phyloP scores from a whole-genome alignment of 2,797 vertebrate species.

The Tachyglossus aculeatus region DNA sequence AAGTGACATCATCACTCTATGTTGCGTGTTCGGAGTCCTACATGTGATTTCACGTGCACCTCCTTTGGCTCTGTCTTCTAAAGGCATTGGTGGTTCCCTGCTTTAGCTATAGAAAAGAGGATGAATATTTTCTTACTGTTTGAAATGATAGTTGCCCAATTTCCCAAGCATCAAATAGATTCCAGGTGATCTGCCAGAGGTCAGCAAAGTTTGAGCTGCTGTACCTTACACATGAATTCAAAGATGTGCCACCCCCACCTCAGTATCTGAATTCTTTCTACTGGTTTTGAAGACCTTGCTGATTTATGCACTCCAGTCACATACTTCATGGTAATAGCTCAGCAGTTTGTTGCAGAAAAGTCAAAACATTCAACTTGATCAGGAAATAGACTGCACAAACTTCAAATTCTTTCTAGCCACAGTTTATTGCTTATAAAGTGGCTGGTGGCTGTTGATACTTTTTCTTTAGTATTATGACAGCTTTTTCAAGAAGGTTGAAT shows the following conservation, averaged over 20 bases:
- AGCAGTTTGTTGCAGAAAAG: conserved; percentile 33
- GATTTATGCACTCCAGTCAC: conserved; percentile 31
- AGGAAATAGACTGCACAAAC: conserved; percentile 38
- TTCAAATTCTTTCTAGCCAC: conserved; percentile 20
- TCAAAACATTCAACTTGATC: conserved; percentile 40
- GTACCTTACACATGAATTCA: neutral
- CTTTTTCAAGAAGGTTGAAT: conserved; percentile 30
- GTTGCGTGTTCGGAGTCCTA: too few relatives aligned
- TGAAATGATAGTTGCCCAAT: too few relatives aligned
- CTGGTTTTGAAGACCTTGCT: conserved; percentile 47
- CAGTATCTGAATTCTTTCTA: conserved; percentile 51
- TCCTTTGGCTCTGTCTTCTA: too few relatives aligned
- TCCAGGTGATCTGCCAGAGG: neutral
- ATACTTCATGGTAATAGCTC: conserved; percentile 10
- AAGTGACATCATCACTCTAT: too few relatives aligned
- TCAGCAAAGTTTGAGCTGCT: neutral
- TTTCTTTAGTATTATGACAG: conserved; percentile 45
- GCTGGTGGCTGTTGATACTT: conserved; percentile 49
- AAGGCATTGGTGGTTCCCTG: too few relatives aligned
- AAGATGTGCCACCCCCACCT: neutral
- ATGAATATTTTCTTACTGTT: too few relatives aligned
- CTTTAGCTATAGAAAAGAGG: too few relatives aligned
- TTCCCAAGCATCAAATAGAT: neutral
- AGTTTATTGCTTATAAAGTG: conserved; percentile 54
- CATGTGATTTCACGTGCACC: too few relatives aligned